Evolutionary conservation across 1,140 invertebrate genomes (phyloP).

Genomic region (Caerostris extrusa): DNA sequence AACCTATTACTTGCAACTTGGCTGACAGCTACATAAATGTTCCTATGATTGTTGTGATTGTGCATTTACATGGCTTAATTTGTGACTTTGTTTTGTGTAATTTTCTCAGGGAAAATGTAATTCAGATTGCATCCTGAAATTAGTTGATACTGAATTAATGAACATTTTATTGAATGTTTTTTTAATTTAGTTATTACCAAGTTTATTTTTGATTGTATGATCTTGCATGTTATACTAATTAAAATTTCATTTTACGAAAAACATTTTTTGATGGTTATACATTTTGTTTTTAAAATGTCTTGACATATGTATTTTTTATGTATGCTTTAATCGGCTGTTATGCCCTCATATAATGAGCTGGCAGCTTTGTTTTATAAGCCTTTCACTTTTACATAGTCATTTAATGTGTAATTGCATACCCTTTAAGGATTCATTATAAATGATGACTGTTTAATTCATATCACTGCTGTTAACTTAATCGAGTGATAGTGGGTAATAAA

Average conservation of each 20-base stretch:
- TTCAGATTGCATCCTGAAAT: not conserved
- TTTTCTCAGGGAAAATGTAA: conserved; percentile 73
- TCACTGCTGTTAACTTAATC: conserved; percentile 64
- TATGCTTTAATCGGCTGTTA: conserved; percentile 36
- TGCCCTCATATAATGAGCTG: conserved; percentile 56
- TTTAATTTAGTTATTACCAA: not conserved
- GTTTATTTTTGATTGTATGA: not conserved
- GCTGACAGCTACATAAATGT: conserved; percentile 66
- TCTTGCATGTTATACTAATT: not conserved
- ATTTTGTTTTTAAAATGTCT: not conserved
- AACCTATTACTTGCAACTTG: conserved; percentile 70
- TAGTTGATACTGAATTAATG: not conserved
- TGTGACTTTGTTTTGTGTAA: conserved; percentile 53
- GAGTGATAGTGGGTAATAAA: conserved; percentile 45
- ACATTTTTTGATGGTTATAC: not conserved
- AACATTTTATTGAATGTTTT: not conserved
- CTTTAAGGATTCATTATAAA: conserved; percentile 64
- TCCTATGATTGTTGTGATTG: conserved; percentile 73
- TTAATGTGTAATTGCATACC: conserved; percentile 40
- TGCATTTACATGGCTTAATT: conserved; percentile 40
- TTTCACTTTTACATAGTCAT: conserved; percentile 49
- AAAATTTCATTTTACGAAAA: not conserved
- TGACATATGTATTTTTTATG: not conserved
- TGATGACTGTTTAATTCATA: conserved; percentile 71
- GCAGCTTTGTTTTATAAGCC: conserved; percentile 41